Base-by-base conservation (phyloP, 2,888 invertebrate genomes). In the Phaonia tiefii region DNA sequence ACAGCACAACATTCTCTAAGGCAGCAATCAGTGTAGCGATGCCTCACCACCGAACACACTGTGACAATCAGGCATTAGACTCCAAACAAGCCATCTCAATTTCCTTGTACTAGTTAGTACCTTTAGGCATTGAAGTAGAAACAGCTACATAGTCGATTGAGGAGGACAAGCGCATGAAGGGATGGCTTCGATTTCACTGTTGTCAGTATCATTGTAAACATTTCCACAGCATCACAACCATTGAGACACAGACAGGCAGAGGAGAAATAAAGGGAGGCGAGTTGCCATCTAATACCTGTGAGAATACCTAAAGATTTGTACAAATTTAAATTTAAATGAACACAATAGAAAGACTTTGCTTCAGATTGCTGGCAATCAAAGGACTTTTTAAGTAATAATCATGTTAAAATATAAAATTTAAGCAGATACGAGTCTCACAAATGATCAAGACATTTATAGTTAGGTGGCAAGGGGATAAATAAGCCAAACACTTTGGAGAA, bases 91-190 rank as follows among this genome's bases (percentile, higher is more conserved):
- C 17, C 69, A 67, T 71, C 63, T 72, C 60, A 75, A 81, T 81
- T 78, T 81, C 75, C 77, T 63, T 75, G 37, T 75, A n/a, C n/a
- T n/a, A n/a, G n/a, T n/a, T n/a, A 42, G 54, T 75, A 81, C 71
- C 77, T 72, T 72, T 54, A 49, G 75, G 67, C 78, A 75, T 63
- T 77, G 65, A 77, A 77, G 80, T 44, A 67, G 75, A 75, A 73
- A 73, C 76, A 80, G 20, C 49, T 20, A 73, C 73, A 80, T 76
- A 56, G 63, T 72, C 73, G 76, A 76, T 69, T 76, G 69, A 73
- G 20, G 56, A 76, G 70, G 70, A 76, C 54, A 76, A 69, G 65
- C 44, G 71, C n/a, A 51, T 60, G 54, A 54, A 54, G 22, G 54
- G 25, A 54, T 22, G n/a, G 22, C 51, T 17, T 13, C 5, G 2